Conservation (phyloP, 2,797 vertebrate genomes). For the Pelochelys cantorii region DNA sequence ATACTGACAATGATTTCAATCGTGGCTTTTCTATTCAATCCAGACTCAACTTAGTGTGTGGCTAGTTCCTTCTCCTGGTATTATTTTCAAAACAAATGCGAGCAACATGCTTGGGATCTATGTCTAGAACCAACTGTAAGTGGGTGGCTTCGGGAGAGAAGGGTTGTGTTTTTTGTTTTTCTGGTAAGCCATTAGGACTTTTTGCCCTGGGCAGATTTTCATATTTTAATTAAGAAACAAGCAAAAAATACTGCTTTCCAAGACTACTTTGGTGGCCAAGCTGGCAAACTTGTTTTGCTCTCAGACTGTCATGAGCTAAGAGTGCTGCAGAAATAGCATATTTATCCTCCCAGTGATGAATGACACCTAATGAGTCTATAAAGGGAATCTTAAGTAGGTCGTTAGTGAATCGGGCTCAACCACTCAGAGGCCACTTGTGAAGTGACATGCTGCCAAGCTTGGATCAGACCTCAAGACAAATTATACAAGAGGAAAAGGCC, state of each 20-base stretch:
- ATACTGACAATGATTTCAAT: not conserved
- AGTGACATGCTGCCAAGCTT: not conserved
- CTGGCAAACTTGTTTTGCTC: not conserved
- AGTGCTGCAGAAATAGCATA: not conserved
- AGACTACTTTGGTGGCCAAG: not conserved
- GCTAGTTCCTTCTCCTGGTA: slow-evolving; percentile 9
- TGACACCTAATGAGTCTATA: rapidly evolving
- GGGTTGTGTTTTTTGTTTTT: rapidly evolving
- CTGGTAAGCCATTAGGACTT: not conserved
- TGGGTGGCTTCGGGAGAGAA: not conserved
- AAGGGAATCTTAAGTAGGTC: not conserved
- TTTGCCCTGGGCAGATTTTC: rapidly evolving
- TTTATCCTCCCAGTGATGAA: not conserved
- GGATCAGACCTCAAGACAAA: not conserved
- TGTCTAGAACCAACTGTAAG: rapidly evolving
- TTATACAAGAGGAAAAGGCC: not conserved
- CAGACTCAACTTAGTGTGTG: not conserved
- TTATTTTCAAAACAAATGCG: not conserved
- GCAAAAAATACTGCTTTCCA: rapidly evolving
- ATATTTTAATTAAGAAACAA: not conserved
- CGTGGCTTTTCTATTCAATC: not conserved
- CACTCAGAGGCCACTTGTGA: not conserved
- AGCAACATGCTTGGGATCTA: not conserved
- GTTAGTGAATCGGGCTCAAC: not conserved
- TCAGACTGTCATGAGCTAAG: not conserved